These are phyloP conservation scores for Lycopodina hypogea DNA, from an alignment of 37 sponge, comb jelly and placozoan species.

Conservation along the genomic window DNA sequence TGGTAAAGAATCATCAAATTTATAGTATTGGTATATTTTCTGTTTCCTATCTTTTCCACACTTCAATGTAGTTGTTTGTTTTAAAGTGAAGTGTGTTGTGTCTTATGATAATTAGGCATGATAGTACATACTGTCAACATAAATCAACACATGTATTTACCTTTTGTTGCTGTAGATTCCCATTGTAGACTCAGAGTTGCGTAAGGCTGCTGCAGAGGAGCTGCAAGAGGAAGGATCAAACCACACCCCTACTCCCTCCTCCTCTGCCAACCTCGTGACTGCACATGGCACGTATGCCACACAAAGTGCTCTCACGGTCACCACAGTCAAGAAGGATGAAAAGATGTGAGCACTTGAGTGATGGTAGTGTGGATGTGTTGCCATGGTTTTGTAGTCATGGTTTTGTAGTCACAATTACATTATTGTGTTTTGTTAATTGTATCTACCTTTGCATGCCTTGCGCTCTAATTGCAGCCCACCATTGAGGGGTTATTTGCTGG, in stretches of 20 bases:
- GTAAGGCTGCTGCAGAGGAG: constrained; percentile 83
- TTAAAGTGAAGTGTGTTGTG: too few relatives aligned
- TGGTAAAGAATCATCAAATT: too few relatives aligned
- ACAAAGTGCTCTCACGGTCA: constrained; percentile 84
- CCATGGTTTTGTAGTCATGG: too few relatives aligned
- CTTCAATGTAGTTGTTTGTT: too few relatives aligned
- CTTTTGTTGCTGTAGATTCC: too few relatives aligned
- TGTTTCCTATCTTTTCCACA: too few relatives aligned
- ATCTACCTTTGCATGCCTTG: too few relatives aligned
- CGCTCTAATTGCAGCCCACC: constrained; percentile 62
- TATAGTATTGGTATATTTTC: too few relatives aligned
- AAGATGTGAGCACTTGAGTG: constrained; percentile 44
- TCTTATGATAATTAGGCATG: too few relatives aligned
- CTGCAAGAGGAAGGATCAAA: constrained; percentile 43
- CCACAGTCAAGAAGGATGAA: constrained; percentile 54
- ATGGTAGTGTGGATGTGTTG: too few relatives aligned
- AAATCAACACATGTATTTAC: too few relatives aligned
- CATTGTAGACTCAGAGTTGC: constrained; percentile 93
- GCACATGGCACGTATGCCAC: constrained; percentile 96
- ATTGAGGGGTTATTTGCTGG: constrained; percentile 84
- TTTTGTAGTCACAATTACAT: background rate
- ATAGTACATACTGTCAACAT: too few relatives aligned
- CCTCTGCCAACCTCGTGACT: constrained; percentile 68
- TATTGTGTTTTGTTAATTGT: background rate
- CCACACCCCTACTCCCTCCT: background rate